Base-by-base conservation (phyloP, 2,888 invertebrate species). In the Patella ulyssiponensis region DNA sequence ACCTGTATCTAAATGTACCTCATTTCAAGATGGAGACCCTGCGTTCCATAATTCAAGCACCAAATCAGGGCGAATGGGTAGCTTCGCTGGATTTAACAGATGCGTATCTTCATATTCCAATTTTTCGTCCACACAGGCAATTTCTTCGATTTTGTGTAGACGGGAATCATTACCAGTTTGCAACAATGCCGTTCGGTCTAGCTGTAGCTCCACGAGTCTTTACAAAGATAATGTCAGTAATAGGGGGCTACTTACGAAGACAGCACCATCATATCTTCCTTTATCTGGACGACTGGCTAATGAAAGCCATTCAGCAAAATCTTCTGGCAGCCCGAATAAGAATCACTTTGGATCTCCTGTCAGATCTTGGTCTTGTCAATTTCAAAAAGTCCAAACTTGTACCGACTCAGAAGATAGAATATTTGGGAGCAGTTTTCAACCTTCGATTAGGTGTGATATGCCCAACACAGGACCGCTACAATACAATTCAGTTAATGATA, bases 1-100 rank as follows among this genome's bases (percentile, higher is more conserved):
- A 75, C 56, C 15, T 33, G 12, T 69, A 52, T 44, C 52, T 71
- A 17, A 15, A 69, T 4, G 53, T 73, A 54, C 77, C 70, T 15
- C 71, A 76, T 52, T 76, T 74, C 76, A 76, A 76, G 69, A 77
- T 79, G 79, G 76, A 79, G 12, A 72, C 71, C 4, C 27, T 76
- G 2, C 20, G 69, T 11, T 75, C 69, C n/a, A 70, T 79, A 3
- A 44, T 76, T 3, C 72, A 74, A 27, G 69, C 78, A 7, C 75
- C 77, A 20, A 69, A 74, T 20, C 64, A n/a, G 11, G 23, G 23
- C 64, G 20, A 64, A 20, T 64, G 64, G 64, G 64, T 64, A n/a
- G 64, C 64, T 11, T 64, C 64, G 11, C 14, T 64, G 3, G 64
- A 64, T 64, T 23, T 64, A 12, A 64, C 64, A 64, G 64, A 64